Percentiles rank a stretch among this genome's conserved stretches.
These are phyloP conservation scores for Marronus borbonicus DNA, from an alignment of 2,888 invertebrate genomes.

Conservation along the genomic window DNA sequence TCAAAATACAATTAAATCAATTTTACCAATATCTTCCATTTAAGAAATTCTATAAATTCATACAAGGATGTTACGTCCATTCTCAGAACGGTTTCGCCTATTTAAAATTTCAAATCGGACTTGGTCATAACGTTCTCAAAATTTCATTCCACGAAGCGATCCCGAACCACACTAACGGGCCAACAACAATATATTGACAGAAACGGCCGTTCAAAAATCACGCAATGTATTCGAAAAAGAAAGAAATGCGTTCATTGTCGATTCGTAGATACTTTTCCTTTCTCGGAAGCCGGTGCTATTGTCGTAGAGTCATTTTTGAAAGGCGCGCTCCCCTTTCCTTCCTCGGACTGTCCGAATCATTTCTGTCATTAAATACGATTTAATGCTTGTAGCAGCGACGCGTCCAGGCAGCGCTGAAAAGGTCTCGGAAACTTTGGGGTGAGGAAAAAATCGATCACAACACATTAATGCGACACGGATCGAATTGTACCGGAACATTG, in stretches of 20 bases:
- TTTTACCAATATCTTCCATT: neutral
- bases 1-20: neutral
- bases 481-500: conserved; percentile 51
- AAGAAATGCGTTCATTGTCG: conserved; percentile 45
- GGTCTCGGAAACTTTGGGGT: conserved; percentile 41
- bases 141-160: conserved; percentile 38
- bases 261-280: conserved; percentile 45
- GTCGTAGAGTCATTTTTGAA: conserved; percentile 47
- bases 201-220: conserved; percentile 42
- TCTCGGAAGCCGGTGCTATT: conserved; percentile 45
- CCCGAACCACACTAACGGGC: conserved; percentile 17
- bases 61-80: conserved; percentile 12
- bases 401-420: conserved; percentile 33
- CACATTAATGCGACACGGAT: conserved; percentile 47
- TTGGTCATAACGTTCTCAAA: conserved; percentile 17
- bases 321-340: conserved; percentile 30
- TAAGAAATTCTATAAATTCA: conserved; percentile 4
- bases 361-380: conserved; percentile 44
- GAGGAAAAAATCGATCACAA: conserved; percentile 51
- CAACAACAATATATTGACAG: conserved; percentile 44
- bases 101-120: conserved; percentile 24
- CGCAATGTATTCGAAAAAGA: conserved; percentile 35
- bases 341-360: conserved; percentile 36
- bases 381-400: conserved; percentile 36
- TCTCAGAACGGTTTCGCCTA: conserved; percentile 19